These are phyloP conservation scores for Crax fasciolata DNA, from an alignment of 2,797 vertebrate species.

Conservation along the genomic window DNA sequence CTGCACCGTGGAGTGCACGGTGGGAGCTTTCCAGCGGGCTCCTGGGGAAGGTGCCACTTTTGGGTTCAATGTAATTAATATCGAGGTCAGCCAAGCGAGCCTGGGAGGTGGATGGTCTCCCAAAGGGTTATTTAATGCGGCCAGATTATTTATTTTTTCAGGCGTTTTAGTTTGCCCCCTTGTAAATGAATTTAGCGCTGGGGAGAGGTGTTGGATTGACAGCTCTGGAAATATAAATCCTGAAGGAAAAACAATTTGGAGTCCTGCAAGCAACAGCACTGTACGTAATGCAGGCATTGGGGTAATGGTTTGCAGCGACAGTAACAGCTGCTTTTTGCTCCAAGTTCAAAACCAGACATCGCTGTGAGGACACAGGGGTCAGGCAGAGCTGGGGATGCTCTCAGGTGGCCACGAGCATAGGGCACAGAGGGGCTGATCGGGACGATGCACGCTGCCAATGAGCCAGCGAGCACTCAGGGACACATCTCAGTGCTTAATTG, in stretches of 20 bases:
- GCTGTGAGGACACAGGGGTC: not conserved
- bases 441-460: not conserved
- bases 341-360: not conserved
- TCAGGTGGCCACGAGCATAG: not conserved
- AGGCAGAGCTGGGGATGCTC: not conserved
- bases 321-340: slow-evolving; percentile 17
- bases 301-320: not conserved
- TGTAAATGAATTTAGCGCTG: not conserved
- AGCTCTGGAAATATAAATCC: slow-evolving; percentile 4
- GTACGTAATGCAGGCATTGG: not conserved
- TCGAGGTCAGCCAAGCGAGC: slow-evolving; percentile 49
- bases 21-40: slow-evolving; percentile 18
- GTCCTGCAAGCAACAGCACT: not conserved
- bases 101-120: not conserved
- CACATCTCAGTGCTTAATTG: not conserved
- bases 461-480: not conserved
- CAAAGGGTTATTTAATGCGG: slow-evolving; percentile 46
- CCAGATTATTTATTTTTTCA: slow-evolving; percentile 17
- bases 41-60: slow-evolving; percentile 34
- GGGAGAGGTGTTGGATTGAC: slow-evolving; percentile 51
- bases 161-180: not conserved
- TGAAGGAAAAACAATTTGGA: slow-evolving; percentile 21
- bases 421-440: accelerated
- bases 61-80: slow-evolving; percentile 56
- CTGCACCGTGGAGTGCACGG: not conserved